Evolutionary conservation across 2,888 invertebrate genomes (phyloP), one percentile per base, ranked within the genome.

Genomic region (Oscheius sp.): DNA sequence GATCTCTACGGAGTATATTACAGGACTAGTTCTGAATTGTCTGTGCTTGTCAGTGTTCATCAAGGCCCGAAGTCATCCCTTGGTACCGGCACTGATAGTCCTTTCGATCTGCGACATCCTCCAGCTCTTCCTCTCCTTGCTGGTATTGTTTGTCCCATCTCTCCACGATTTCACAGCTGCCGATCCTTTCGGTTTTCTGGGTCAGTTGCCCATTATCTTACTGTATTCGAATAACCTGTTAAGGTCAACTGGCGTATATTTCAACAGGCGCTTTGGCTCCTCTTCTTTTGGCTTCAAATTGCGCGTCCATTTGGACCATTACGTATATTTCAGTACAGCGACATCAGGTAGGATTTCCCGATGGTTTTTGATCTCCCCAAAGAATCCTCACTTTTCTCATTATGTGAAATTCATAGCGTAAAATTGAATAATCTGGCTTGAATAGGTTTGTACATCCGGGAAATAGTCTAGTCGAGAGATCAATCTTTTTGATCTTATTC

Each of bases 281-380:
- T 9, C 71, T 84, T 0, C 75, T 85, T 6, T 68, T 86, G 12
- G 78, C 87, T 5, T 84, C 85, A 25, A 87, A 87, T 74, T 86
- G 85, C 58, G 87, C 87, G 1, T 85, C 86, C 13, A 87, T 87
- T 41, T 87, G 87, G 87, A 87, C 87, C 7, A 87, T 87, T 63
- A 84, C 85, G 69, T 87, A 84, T 70, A 87, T 87, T 49, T 83
- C 86, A 5, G 80, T 87, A 23, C 86, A 88, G 58, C 72, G 87
- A 52, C 86, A 88, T 76, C 73, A 82, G 64, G 83, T 81, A 35
- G 25, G 64, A n/a, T 35, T n/a, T 55, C 27, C 21, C 13, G 49
- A 13, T 21, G 49, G n/a, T 49, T 21, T 49, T 13, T 49, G 49
- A 49, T 49, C 49, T 13, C 13, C 16, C 49, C 2, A 49, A 49